phyloP scores from a whole-genome alignment of 2,797 vertebrate genomes.

The Okamejei kenojei region DNA sequence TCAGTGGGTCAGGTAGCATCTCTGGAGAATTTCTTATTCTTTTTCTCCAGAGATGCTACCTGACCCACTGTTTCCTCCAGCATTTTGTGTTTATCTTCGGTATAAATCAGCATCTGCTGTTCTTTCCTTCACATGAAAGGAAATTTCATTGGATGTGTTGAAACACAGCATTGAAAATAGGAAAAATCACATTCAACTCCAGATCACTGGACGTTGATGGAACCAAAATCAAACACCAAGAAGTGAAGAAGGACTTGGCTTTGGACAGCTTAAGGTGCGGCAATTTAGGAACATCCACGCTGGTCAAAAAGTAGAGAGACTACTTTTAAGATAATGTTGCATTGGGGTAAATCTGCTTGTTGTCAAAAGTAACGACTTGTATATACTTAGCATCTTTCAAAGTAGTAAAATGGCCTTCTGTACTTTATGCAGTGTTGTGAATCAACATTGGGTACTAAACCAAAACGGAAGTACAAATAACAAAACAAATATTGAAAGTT shows the following conservation, averaged over 20 bases:
- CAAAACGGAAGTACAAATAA: not conserved
- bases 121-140: not conserved
- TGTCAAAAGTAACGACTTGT: not conserved
- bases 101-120: no score
- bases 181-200: not conserved
- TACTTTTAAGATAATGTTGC: not conserved
- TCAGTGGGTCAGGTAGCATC: no score
- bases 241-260: not conserved
- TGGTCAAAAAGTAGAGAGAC: not conserved
- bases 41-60: no score
- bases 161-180: not conserved
- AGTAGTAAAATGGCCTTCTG: not conserved
- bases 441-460: not conserved
- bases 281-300: not conserved
- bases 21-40: no score
- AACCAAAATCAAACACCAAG: not conserved
- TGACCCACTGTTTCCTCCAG: no score
- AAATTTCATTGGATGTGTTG: not conserved
- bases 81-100: no score
- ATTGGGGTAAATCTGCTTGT: not conserved
- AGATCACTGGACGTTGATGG: not conserved
- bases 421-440: not conserved
- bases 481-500: not conserved
- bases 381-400: not conserved
- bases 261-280: not conserved